Evolutionary conservation across 2,888 invertebrate genomes (phyloP), one percentile per base, ranked within the genome.

Genomic region (Phymatocera aterrima): DNA sequence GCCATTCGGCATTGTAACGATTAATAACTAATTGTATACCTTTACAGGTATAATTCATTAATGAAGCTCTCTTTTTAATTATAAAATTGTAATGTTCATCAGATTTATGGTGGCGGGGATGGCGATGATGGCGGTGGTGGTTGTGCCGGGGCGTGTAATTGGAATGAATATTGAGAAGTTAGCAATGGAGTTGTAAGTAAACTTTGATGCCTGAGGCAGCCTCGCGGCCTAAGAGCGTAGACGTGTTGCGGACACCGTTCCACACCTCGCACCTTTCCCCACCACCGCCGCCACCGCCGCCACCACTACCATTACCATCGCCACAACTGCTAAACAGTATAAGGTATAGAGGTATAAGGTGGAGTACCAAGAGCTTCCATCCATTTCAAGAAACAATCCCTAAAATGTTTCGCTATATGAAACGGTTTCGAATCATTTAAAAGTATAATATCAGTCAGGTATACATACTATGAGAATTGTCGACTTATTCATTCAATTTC

Each of bases 161-260:
- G 88, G 87, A 87, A 89, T 89, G 90, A 90, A 89, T 90, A 90
- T 90, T 90, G 90, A 90, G 89, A 90, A 90, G 90, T 90, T 90
- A 88, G 88, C 87, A 89, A 87, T 88, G 88, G 89, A 90, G 89
- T 90, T 90, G 90, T 89, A 88, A 90, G 89, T 89, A 90, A 90
- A 90, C 89, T 90, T 89, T 88, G 87, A 87, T 88, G 88, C 90
- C 89, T 87, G 82, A 82, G 89, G 89, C 88, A 86, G 86, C 84
- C 82, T 86, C 84, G 86, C 84, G 87, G 89, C 89, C 89, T 90
- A 89, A 90, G 89, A 90, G 90, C 90, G 89, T 88, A 90, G 88
- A 89, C 90, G 89, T 90, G 90, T 90, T 90, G 89, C 90, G 88
- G 90, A 89, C 89, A 89, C 89, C 84, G 87, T 86, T 86, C 85